Conservation (phyloP, 2,888 invertebrate species). For the Erebia ligea region DNA sequence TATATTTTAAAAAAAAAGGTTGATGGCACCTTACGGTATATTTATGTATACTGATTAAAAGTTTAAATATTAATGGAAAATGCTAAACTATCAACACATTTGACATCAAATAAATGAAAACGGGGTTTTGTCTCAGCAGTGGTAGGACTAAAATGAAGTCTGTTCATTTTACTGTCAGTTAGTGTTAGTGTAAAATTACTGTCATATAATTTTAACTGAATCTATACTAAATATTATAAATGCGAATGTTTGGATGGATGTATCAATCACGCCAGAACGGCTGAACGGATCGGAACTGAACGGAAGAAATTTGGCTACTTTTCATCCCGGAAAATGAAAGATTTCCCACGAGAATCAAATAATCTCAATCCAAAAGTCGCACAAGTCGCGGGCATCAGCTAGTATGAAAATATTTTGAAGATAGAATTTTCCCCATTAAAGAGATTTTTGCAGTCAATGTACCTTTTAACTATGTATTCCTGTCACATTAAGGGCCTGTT, state of each 20-base stretch:
- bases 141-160: neutral
- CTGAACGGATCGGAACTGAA: too few relatives aligned
- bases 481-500: too few relatives aligned
- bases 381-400: too few relatives aligned
- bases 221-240: too few relatives aligned
- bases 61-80: constrained; percentile 1
- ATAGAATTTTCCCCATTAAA: neutral
- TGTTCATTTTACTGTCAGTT: too few relatives aligned
- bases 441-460: neutral
- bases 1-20: constrained; percentile 7
- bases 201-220: neutral
- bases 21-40: constrained; percentile 3
- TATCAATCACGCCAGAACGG: too few relatives aligned
- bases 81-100: neutral
- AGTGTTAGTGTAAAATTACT: too few relatives aligned
- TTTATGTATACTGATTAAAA: constrained; percentile 4
- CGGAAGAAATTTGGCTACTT: too few relatives aligned
- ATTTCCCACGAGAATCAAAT: too few relatives aligned
- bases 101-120: neutral
- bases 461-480: neutral
- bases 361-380: too few relatives aligned
- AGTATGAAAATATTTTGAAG: neutral
- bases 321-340: too few relatives aligned
- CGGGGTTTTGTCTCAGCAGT: neutral
- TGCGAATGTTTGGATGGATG: too few relatives aligned